Evolutionary conservation across 2,888 invertebrate genomes (phyloP).

Genomic region (Cantharis rustica): DNA sequence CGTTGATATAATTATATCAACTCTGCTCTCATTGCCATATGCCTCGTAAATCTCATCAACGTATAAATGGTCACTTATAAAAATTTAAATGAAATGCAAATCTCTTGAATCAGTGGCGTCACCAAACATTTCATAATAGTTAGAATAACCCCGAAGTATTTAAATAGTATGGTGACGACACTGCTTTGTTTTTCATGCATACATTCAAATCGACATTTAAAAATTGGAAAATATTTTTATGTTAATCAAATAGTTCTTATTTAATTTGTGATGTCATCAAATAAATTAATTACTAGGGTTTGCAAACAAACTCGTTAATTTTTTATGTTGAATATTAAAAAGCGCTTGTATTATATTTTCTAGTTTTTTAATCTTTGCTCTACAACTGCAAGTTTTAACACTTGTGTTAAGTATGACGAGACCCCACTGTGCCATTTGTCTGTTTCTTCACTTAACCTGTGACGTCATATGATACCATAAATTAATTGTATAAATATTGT

Average conservation of each 20-base stretch:
- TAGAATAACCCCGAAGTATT: not conserved
- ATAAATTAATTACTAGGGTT: not conserved
- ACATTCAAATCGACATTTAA: not conserved
- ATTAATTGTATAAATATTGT: not conserved
- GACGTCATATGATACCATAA: constrained; percentile 12
- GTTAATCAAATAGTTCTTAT: not conserved
- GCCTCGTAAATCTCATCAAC: not conserved
- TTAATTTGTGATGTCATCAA: constrained; percentile 3
- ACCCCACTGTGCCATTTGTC: constrained; percentile 14
- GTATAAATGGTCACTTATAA: not conserved
- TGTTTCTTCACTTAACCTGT: constrained; percentile 21
- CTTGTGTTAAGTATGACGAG: constrained; percentile 7
- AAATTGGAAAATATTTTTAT: not conserved
- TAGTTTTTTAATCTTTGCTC: not conserved
- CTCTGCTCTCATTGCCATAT: constrained; percentile 10
- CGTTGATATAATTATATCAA: not conserved
- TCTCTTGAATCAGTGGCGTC: not conserved
- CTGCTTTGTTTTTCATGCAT: not conserved
- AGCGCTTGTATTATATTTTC: not conserved
- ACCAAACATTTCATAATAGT: not conserved
- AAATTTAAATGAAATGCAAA: not conserved
- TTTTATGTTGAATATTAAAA: not conserved
- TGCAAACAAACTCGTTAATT: not conserved
- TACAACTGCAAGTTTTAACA: constrained; percentile 9
- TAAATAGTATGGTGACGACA: not conserved